Conservation (phyloP, 2,888 invertebrate genomes). For the Tridacna gigas region DNA sequence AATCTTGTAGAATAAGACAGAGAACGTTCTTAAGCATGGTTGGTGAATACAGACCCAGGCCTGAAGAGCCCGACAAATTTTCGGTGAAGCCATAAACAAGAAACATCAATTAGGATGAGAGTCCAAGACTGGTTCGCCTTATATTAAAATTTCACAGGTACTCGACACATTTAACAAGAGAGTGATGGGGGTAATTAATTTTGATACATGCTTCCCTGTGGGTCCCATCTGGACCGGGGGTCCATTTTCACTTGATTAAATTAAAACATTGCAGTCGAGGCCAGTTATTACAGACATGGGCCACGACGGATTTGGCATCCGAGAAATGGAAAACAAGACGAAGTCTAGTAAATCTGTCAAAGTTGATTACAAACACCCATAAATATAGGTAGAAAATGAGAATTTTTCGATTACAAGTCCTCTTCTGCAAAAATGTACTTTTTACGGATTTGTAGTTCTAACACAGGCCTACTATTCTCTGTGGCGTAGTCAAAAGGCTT, state of each 20-base stretch:
- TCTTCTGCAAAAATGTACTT: no score
- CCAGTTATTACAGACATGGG: slow-evolving; percentile 17
- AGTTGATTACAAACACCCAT: not conserved
- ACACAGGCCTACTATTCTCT: no score
- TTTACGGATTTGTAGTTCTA: no score
- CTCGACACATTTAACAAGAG: slow-evolving; percentile 7
- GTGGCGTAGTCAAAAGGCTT: no score
- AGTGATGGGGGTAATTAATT: slow-evolving; percentile 23
- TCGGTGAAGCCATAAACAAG: no score
- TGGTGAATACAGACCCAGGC: no score
- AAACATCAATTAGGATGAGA: no score
- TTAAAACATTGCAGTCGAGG: slow-evolving; percentile 20
- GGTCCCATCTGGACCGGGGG: slow-evolving; percentile 12
- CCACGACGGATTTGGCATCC: slow-evolving; percentile 13
- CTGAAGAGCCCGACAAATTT: no score
- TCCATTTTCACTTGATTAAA: slow-evolving; percentile 21
- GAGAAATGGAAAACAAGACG: slow-evolving; percentile 21
- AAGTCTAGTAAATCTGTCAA: slow-evolving; percentile 22
- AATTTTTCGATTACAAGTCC: not conserved
- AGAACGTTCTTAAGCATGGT: no score
- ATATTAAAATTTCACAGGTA: slow-evolving; percentile 24
- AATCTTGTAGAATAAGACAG: no score
- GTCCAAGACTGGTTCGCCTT: not conserved
- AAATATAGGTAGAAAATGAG: slow-evolving; percentile 4
- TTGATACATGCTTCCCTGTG: slow-evolving; percentile 25